Evolutionary conservation across 2,797 vertebrate genomes (phyloP), one percentile per base, ranked within the genome.

Genomic region (Helostoma temminkii): DNA sequence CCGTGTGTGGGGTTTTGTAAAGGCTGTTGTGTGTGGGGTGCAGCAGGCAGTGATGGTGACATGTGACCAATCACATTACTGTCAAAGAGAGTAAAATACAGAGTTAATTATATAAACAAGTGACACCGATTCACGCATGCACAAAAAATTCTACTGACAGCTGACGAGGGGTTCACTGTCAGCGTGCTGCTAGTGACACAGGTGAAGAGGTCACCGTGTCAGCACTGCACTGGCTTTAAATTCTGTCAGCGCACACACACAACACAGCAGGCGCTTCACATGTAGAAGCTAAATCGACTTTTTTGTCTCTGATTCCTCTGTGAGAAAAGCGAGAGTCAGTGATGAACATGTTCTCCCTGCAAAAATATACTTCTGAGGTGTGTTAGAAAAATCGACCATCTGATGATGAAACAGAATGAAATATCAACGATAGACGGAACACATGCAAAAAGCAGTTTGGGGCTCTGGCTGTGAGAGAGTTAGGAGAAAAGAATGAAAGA

Each of bases 341-440:
- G 6, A 54, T 22, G 58, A 66, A 73, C 32, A 50, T 46, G 52
- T 62, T 78, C 56, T 64, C 21, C 15, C 32, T 30, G 52, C 28
- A 22, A 50, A 77, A 73, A 71, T 2, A 2, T 16, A 62, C 50
- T 71, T 83, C 43, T 12, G 45, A 50, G 79, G 15, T 49, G 46
- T 6, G 50, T 3, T 22, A 55, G 73, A 76, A 71, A n/a, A 81
- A 75, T 55, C 9, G 16, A 6, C 50, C 14, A 12, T 55, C 53
- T 60, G 59, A 52, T 82, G 89, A 91, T 91, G 88, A 91, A 92
- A 91, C 46, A 39, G 84, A 88, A 84, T 85, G 77, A 90, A 91
- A 91, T 62, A 82, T 81, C 69, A 57, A 71, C 5, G 34, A 74
- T 59, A 34, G 57, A 70, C 72, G 62, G 64, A 69, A 83, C 80